Conservation (phyloP, 2,888 invertebrate genomes). For the Synanthedon myopaeformis region DNA sequence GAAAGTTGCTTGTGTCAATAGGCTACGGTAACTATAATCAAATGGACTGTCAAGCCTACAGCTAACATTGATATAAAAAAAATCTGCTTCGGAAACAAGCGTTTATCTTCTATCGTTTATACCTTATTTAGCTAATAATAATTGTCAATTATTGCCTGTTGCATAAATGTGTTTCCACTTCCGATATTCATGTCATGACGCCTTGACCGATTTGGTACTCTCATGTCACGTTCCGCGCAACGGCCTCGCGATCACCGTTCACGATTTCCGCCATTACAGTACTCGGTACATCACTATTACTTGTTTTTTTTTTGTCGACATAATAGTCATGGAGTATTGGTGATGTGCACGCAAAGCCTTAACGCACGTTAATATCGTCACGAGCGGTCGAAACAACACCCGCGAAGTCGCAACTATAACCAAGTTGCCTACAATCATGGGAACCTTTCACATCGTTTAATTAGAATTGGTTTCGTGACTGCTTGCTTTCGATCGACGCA, state of each 20-base stretch:
- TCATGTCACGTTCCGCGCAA: constrained; percentile 26
- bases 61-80: no score
- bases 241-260: constrained; percentile 18
- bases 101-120: no score
- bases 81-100: no score
- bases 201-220: constrained; percentile 3
- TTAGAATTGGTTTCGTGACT: constrained; percentile 30
- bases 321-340: constrained; percentile 23
- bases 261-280: constrained; percentile 43
- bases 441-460: constrained; percentile 43
- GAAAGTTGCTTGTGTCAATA: no score
- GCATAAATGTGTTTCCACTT: background rate
- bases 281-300: constrained; percentile 17
- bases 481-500: constrained; percentile 27
- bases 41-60: no score
- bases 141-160: no score
- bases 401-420: background rate
- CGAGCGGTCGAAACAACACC: background rate
- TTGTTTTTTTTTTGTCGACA: constrained; percentile 36
- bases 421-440: constrained; percentile 27
- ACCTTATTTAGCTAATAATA: no score
- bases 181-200: background rate
- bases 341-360: constrained; percentile 39
- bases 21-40: no score
- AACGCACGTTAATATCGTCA: constrained; percentile 8